Evolutionary conservation across 64 coral and sea anemone genomes (phyloP), one percentile per base, ranked within the genome.

Genomic region (Pocillopora verrucosa): DNA sequence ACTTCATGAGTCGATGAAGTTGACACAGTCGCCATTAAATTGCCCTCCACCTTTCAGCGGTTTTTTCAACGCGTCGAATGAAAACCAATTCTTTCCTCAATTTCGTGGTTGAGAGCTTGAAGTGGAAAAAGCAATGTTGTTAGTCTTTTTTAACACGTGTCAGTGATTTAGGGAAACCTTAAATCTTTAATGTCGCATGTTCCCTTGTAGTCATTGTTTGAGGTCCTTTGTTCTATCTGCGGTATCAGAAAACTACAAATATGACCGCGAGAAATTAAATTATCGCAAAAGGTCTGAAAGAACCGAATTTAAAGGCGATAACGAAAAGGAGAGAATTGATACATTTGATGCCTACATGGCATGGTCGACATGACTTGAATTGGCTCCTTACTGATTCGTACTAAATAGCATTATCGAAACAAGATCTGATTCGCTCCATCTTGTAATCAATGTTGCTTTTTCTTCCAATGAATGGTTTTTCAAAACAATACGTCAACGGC

Each of bases 161-260:
- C 90, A 75, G 57, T 86, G 90, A 36, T 83, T 75, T 45, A 35
- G 80, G 4, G 22, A 84, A 61, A 74, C 63, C 65, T 36, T 91
- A 16, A 74, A 91, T 91, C 58, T 91, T 91, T 91, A 91, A 91
- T 91, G 61, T 88, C 24, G 75, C 86, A 76, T 76, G 86, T 88
- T 64, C 73, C 62, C 37, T 78, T 76, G 57, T 20, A 24, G 30
- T 24, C 20, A 76, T 88, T 34, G 73, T 77, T 77, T 62, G 14
- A 22, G 41, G 0, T 76, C 15, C 57, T 78, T 88, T 88, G 72
- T 88, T 70, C 65, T 72, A 6, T 1, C 51, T n/a, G 56, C 12
- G 13, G 1, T 56, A 56, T 57, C 16, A 41, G 19, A 14, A 85
- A 36, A 85, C 38, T 63, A 72, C 56, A 51, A 61, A 1, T 68